Evolutionary conservation across 1,140 invertebrate genomes (phyloP).

Genomic region (Micrasema minimum): DNA sequence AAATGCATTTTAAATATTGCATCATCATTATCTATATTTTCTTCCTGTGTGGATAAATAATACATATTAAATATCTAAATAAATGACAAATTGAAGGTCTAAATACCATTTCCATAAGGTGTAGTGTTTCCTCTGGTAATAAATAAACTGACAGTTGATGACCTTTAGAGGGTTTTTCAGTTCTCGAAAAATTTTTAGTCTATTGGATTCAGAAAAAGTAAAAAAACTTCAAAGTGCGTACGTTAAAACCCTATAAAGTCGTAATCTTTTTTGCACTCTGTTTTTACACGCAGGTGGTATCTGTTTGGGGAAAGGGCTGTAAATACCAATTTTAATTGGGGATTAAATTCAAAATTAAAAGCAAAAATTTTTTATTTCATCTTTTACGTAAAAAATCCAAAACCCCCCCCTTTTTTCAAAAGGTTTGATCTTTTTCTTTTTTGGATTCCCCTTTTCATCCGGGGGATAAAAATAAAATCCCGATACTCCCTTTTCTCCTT

Average conservation of each 20-base stretch:
- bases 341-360: neutral
- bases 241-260: neutral
- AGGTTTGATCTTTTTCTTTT: neutral
- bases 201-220: neutral
- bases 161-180: constrained; percentile 51
- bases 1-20: too few species aligned
- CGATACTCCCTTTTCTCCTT: neutral
- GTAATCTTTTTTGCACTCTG: neutral
- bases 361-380: neutral
- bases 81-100: too few species aligned
- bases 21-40: too few species aligned
- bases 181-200: neutral
- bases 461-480: neutral
- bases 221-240: neutral
- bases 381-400: too few species aligned
- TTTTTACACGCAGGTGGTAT: too few species aligned
- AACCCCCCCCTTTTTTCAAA: neutral
- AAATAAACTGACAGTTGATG: constrained; percentile 65
- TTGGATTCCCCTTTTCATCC: neutral
- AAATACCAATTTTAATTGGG: neutral
- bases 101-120: constrained; percentile 73
- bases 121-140: constrained; percentile 71
- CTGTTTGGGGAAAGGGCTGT: too few species aligned
- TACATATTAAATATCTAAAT: too few species aligned
- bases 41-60: too few species aligned